Base-by-base conservation (phyloP, 1,140 invertebrate species). In the Coptotermes formosanus region DNA sequence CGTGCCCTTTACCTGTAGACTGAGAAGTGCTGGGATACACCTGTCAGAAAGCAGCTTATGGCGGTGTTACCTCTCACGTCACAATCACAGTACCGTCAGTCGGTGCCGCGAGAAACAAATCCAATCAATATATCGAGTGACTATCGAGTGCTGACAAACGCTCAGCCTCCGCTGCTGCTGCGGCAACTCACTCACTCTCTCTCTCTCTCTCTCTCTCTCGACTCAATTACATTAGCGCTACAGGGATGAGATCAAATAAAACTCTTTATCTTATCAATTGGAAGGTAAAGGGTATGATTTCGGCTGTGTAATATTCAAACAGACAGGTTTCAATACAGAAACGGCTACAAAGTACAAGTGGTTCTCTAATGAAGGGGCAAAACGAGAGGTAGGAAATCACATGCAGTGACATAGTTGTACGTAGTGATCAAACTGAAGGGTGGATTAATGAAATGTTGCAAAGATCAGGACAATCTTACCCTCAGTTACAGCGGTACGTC, bases 221-320 rank as follows among this genome's bases (percentile, higher is more conserved):
- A n/a, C 64, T 75, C 64, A 75, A 75, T 75, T 75, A 75, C 64
- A 75, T 75, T 75, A 75, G 25, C 25, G 64, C 64, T 75, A 14
- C 14, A 21, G 64, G 64, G 64, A 75, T 75, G 64, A 75, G 64
- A 75, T 75, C 64, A 75, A 75, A 75, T n/a, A 75, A 75, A 75
- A 75, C 64, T 25, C 64, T 75, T 75, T 75, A 75, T 75, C 64
- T 75, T 75, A 75, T 75, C 64, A 75, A 75, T 75, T 75, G 64
- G 64, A 75, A 75, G 16, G 64, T 25, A 75, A 75, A 75, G 64
- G 64, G 14, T 75, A 75, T 75, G 64, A 75, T 75, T 75, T 30
- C 64, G 25, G n/a, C 64, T 75, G 64, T 75, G n/a, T 75, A 30
- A 75, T 75, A 30, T 30, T 30, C 64, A 75, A 75, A 30, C 64